A percentile compares a stretch with the other conserved stretches of the same genome.
phyloP scores from a whole-genome alignment of 2,113 vertebrate species.

The Puntigrus tetrazona region DNA sequence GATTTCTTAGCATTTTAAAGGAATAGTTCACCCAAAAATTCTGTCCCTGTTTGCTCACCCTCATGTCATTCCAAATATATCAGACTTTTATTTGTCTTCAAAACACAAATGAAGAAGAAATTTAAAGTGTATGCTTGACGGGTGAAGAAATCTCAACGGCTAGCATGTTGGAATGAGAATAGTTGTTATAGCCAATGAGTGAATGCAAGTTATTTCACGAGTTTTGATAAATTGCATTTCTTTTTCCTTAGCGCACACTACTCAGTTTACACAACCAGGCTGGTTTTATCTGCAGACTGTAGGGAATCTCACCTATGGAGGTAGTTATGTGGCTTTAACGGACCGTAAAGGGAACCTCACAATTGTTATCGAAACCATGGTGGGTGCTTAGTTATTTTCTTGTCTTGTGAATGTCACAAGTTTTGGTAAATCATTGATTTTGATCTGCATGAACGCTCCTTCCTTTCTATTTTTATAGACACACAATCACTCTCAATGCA shows the following conservation, averaged over 20 bases:
- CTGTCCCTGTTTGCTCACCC: background rate
- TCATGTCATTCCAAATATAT: background rate
- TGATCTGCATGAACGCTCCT: constrained; percentile 10
- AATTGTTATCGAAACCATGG: constrained; percentile 95
- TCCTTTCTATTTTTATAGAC: constrained; percentile 70
- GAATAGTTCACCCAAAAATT: background rate
- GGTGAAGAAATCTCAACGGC: background rate
- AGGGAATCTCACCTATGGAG: constrained; percentile 85
- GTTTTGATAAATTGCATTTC: background rate
- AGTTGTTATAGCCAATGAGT: background rate
- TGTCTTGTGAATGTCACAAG: background rate
- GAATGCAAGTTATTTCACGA: background rate
- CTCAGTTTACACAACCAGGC: constrained; percentile 91
- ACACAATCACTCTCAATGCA: constrained; percentile 84
- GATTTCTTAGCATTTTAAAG: background rate
- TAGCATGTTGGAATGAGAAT: background rate
- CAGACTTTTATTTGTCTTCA: background rate
- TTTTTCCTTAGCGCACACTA: constrained; percentile 84
- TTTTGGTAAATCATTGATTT: background rate
- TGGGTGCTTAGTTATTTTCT: constrained; percentile 61
- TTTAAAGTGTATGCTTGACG: too few species aligned
- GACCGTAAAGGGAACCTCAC: constrained; percentile 90
- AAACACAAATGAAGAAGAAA: background rate
- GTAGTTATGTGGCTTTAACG: constrained; percentile 92
- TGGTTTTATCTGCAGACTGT: constrained; percentile 92